Conservation (phyloP, 2,888 invertebrate species). For the Cotesia congregata region DNA sequence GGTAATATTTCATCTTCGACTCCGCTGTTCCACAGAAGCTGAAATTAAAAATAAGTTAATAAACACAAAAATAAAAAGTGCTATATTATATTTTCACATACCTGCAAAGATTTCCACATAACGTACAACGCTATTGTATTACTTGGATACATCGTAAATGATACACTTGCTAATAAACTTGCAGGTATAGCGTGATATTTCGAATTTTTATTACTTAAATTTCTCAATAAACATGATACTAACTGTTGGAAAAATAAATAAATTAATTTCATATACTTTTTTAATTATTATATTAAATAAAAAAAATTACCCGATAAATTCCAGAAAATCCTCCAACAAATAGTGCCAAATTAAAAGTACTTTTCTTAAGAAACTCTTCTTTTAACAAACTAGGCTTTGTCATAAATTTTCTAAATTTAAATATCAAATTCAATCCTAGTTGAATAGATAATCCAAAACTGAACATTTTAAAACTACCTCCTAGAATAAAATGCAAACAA, state of each 20-base stretch:
- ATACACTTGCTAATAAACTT: constrained; percentile 79
- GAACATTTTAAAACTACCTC: constrained; percentile 75
- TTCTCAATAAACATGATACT: constrained; percentile 78
- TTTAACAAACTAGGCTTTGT: constrained; percentile 72
- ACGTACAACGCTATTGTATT: constrained; percentile 85
- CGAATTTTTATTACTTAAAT: constrained; percentile 75
- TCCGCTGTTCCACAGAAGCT: constrained; percentile 81
- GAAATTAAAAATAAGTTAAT: constrained; percentile 63
- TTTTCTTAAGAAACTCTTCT: constrained; percentile 72
- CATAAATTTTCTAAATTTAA: constrained; percentile 73
- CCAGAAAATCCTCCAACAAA: constrained; percentile 81
- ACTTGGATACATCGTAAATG: constrained; percentile 82
- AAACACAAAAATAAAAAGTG: background rate
- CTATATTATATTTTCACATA: constrained; percentile 61
- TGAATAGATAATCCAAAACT: constrained; percentile 76
- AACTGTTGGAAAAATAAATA: constrained; percentile 69
- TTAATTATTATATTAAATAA: constrained; percentile 21
- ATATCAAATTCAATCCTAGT: constrained; percentile 74
- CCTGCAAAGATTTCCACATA: constrained; percentile 87
- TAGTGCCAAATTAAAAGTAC: constrained; percentile 76
- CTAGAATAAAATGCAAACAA: constrained; percentile 75
- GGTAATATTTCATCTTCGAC: constrained; percentile 78
- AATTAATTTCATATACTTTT: background rate
- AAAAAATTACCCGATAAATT: constrained; percentile 75
- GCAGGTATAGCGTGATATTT: constrained; percentile 78